These are phyloP conservation scores for Cirrhinus mrigala DNA, from an alignment of 2,797 vertebrate species.

Conservation along the genomic window DNA sequence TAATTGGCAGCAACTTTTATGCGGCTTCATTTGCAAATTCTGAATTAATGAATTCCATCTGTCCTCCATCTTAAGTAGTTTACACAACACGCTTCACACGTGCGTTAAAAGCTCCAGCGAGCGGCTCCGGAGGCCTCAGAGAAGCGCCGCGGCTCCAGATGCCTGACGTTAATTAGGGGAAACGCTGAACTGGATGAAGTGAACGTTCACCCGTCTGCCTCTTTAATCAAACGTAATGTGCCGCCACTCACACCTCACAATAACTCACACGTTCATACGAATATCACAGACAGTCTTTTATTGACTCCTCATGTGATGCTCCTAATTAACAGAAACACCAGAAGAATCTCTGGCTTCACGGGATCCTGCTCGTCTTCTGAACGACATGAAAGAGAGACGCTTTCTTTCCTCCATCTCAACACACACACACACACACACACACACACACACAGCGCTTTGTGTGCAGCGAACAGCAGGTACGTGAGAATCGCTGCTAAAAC, in stretches of 20 bases:
- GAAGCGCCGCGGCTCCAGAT: constrained; percentile 19
- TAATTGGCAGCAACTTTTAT: constrained; percentile 73
- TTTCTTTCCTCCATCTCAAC: too few species aligned
- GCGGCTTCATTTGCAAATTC: constrained; percentile 73
- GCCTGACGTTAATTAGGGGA: constrained; percentile 95
- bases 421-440: not conserved
- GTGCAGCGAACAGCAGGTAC: not conserved
- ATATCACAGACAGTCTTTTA: constrained; percentile 1
- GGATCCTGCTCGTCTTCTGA: not conserved
- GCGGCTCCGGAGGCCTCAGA: constrained; percentile 85
- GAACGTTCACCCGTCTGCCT: constrained; percentile 91
- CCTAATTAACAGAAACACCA: not conserved
- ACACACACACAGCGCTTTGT: not conserved
- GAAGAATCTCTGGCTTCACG: not conserved
- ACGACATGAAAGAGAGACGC: not conserved
- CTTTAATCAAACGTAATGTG: constrained; percentile 89
- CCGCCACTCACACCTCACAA: constrained; percentile 59
- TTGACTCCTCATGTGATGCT: constrained; percentile 5
- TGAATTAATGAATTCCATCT: constrained; percentile 78
- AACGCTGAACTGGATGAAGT: constrained; percentile 85
- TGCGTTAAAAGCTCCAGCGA: constrained; percentile 61
- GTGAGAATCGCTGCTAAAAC: not conserved
- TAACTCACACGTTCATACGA: not conserved
- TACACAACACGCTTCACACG: constrained; percentile 74
- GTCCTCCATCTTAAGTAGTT: constrained; percentile 74